phyloP scores from a whole-genome alignment of 2,888 invertebrate species.

The Drosophila prolongata region DNA sequence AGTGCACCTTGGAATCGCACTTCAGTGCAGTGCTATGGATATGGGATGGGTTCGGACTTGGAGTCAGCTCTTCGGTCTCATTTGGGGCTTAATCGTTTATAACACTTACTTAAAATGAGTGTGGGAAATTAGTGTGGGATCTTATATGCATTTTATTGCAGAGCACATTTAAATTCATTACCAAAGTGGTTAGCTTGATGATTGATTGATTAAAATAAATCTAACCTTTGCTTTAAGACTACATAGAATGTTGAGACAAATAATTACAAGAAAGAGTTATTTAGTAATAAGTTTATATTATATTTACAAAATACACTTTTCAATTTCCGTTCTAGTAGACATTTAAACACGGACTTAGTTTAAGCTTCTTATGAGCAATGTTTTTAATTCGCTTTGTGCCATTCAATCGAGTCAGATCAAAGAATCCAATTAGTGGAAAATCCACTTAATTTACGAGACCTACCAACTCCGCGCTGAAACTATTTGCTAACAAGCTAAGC shows the following conservation, averaged over 20 bases:
- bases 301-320: too few species aligned
- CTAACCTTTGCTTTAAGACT: too few species aligned
- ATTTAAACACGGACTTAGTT: neutral
- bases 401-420: constrained; percentile 16
- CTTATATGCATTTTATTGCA: neutral
- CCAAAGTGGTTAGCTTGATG: too few species aligned
- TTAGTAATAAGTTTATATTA: neutral
- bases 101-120: constrained; percentile 3
- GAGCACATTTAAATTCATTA: too few species aligned
- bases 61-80: constrained; percentile 9
- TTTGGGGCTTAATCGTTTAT: constrained; percentile 10
- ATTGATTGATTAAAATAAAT: too few species aligned
- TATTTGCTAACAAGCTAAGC: constrained; percentile 59
- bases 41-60: constrained; percentile 24
- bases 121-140: constrained; percentile 11
- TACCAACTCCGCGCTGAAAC: constrained; percentile 17
- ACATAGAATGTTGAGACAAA: too few species aligned
- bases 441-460: constrained; percentile 47
- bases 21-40: constrained; percentile 36
- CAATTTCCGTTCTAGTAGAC: too few species aligned
- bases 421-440: constrained; percentile 46
- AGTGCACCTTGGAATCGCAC: constrained; percentile 40
- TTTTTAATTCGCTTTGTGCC: neutral
- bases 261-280: neutral
- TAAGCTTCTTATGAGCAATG: constrained; percentile 2